Evolutionary conservation across 2,888 invertebrate genomes (phyloP).

Genomic region (Agrochola lota): DNA sequence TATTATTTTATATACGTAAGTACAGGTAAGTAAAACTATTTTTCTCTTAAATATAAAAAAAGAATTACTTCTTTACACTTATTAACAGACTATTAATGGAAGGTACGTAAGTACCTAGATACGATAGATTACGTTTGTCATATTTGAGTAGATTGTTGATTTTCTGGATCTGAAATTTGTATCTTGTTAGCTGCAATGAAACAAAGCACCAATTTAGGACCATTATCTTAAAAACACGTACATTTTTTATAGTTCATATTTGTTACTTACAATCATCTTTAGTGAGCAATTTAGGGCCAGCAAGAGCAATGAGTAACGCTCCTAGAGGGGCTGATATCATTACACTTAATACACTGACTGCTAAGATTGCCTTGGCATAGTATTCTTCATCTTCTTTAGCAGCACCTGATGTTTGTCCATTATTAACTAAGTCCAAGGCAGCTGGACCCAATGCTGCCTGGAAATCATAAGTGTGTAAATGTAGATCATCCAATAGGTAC

Average conservation of each 20-base stretch:
- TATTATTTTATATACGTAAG: not conserved
- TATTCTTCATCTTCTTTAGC: constrained; percentile 80
- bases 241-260: not conserved
- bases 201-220: not conserved
- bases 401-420: constrained; percentile 82
- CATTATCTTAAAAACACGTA: not conserved
- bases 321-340: constrained; percentile 94
- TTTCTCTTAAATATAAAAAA: not conserved
- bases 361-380: constrained; percentile 92
- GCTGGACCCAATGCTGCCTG: constrained; percentile 94
- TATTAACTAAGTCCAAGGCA: constrained; percentile 89
- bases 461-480: constrained; percentile 36
- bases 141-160: constrained; percentile 50
- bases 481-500: not conserved
- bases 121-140: constrained; percentile 15
- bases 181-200: constrained; percentile 49
- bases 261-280: constrained; percentile 72
- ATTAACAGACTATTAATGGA: not conserved
- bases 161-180: constrained; percentile 52
- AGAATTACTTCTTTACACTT: not conserved
- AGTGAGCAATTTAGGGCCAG: constrained; percentile 91
- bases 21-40: not conserved
- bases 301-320: constrained; percentile 92
- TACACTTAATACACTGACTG: constrained; percentile 93
- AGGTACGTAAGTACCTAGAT: not conserved